Conservation (phyloP, 2,113 vertebrate genomes). For the Lagopus leucura region DNA sequence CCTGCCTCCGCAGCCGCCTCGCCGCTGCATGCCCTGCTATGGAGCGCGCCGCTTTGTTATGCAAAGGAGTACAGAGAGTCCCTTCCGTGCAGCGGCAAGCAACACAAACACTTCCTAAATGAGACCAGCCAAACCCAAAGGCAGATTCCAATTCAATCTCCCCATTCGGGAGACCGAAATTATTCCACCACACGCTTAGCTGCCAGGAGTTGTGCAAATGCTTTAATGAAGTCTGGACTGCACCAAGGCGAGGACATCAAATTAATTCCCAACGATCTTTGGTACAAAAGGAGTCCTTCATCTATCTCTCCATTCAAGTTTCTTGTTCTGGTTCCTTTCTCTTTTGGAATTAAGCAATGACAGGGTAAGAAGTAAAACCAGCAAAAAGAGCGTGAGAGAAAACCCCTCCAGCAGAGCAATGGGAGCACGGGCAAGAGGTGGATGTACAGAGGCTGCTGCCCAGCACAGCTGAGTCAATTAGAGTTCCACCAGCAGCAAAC, state of each 20-base stretch:
- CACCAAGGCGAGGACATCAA: neutral
- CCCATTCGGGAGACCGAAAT: conserved; percentile 1
- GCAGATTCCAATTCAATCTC: conserved; percentile 1
- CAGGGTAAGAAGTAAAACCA: neutral
- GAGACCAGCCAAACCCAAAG: conserved; percentile 43
- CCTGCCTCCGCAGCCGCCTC: neutral
- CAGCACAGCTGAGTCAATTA: neutral
- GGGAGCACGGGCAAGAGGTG: neutral
- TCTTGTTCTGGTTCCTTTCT: neutral
- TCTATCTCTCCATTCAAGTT: neutral
- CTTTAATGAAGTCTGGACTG: conserved; percentile 42
- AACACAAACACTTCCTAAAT: conserved; percentile 46
- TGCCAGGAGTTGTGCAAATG: conserved; percentile 36
- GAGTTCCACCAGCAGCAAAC: conserved; percentile 7
- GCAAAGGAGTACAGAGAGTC: neutral
- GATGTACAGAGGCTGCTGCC: neutral
- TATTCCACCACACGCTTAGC: neutral
- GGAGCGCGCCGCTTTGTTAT: neutral
- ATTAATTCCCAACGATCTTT: conserved; percentile 17
- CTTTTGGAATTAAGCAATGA: neutral
- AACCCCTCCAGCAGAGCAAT: neutral
- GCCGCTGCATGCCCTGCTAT: neutral
- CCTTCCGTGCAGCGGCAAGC: neutral
- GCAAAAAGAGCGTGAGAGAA: neutral
- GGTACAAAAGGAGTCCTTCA: neutral